Percentiles rank a stretch among this genome's conserved stretches.
Conservation (phyloP, 2,113 vertebrate species). For the Gymnocephalus cernua region DNA sequence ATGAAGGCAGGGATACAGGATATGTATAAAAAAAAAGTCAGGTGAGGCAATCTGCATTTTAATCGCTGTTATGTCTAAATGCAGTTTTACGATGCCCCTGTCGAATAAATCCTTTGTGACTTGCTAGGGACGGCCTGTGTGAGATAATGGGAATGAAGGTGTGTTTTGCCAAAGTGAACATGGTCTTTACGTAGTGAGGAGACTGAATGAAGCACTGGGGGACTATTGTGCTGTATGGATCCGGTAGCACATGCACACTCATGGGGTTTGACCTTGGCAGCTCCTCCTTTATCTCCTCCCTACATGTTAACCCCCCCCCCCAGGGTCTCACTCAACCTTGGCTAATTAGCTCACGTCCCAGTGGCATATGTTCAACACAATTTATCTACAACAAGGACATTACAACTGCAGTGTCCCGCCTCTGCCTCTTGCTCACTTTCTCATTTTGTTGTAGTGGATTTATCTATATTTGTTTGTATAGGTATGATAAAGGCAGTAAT, state of each 20-base stretch:
- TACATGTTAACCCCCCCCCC: constrained; percentile 44
- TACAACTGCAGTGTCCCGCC: constrained; percentile 67
- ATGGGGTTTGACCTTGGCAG: constrained; percentile 75
- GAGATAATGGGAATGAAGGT: constrained; percentile 16
- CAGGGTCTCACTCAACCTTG: constrained; percentile 77
- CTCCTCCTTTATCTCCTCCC: constrained; percentile 17
- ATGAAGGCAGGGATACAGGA: constrained; percentile 26
- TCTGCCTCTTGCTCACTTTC: constrained; percentile 30
- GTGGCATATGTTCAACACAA: constrained; percentile 75
- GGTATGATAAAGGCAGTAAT: not conserved
- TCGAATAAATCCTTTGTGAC: constrained; percentile 21
- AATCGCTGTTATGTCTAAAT: constrained; percentile 23
- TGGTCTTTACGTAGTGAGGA: not conserved
- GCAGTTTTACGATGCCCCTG: not conserved
- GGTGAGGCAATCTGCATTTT: constrained; percentile 60
- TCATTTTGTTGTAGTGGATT: not conserved
- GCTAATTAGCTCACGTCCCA: constrained; percentile 80
- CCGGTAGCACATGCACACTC: constrained; percentile 55
- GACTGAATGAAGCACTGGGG: constrained; percentile 14
- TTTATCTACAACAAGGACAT: constrained; percentile 78
- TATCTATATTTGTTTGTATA: not conserved
- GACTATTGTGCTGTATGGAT: constrained; percentile 38
- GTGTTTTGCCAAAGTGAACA: not conserved
- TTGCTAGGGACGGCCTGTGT: not conserved
- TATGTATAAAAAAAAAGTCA: constrained; percentile 3